Percentiles rank a stretch among this genome's conserved stretches.
phyloP scores from a whole-genome alignment of 2,888 invertebrate genomes.

The Drosophila gaucha region DNA sequence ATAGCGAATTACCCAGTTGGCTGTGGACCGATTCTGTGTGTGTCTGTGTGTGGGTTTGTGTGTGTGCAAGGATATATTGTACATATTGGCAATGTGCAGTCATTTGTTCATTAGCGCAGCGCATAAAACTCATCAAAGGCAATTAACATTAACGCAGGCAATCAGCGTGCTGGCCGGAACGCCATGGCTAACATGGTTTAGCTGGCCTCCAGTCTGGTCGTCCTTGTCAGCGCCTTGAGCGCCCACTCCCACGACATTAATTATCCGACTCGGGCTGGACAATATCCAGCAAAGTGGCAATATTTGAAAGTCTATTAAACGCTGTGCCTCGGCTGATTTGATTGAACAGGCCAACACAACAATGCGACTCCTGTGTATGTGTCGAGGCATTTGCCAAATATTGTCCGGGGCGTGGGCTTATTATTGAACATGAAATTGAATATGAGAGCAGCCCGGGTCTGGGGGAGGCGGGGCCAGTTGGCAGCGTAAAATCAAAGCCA shows the following conservation, averaged over 20 bases:
- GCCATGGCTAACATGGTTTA: constrained; percentile 23
- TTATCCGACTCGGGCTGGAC: constrained; percentile 61
- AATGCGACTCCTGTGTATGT: constrained; percentile 35
- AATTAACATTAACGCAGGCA: constrained; percentile 79
- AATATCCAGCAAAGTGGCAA: constrained; percentile 67
- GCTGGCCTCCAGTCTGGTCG: constrained; percentile 16
- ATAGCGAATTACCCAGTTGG: constrained; percentile 16
- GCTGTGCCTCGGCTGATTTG: constrained; percentile 53
- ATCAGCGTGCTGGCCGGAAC: constrained; percentile 55
- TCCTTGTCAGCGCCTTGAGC: constrained; percentile 54
- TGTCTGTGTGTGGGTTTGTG: constrained; percentile 15
- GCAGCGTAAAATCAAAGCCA: constrained; percentile 70
- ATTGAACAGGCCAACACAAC: constrained; percentile 37
- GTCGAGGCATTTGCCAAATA: constrained; percentile 30
- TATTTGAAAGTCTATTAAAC: constrained; percentile 77
- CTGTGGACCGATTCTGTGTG: background rate
- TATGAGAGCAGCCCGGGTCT: constrained; percentile 31
- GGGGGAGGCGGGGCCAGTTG: constrained; percentile 6
- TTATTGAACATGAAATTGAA: constrained; percentile 78
- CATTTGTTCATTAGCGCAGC: constrained; percentile 77
- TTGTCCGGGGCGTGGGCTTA: constrained; percentile 46
- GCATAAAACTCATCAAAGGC: constrained; percentile 80
- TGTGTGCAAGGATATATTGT: constrained; percentile 38
- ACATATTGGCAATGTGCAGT: constrained; percentile 73
- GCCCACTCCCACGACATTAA: constrained; percentile 67